These are phyloP conservation scores for Hermaeophaga mercurialis DNA, from an alignment of 2,888 invertebrate species.

Conservation along the genomic window DNA sequence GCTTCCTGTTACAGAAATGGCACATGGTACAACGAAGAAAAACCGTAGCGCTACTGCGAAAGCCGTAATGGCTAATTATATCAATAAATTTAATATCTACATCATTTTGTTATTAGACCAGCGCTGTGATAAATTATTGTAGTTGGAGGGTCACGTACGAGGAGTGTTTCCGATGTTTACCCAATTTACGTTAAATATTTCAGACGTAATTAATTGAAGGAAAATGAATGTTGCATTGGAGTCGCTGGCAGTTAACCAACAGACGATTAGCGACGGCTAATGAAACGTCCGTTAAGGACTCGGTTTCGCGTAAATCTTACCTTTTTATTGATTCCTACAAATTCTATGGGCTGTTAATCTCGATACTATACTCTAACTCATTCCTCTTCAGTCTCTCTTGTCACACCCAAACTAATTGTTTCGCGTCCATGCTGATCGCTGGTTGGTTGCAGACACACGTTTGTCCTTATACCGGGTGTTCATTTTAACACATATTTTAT, in stretches of 20 bases:
- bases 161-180: conserved; percentile 2
- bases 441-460: conserved; percentile 1
- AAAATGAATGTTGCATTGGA: conserved; percentile 35
- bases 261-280: conserved; percentile 51
- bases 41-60: no score
- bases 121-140: no score
- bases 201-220: conserved; percentile 25
- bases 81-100: no score
- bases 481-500: no score
- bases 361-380: conserved; percentile 19
- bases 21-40: no score
- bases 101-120: no score
- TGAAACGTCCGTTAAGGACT: conserved; percentile 46
- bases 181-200: conserved; percentile 25
- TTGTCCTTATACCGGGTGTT: conserved; percentile 12
- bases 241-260: conserved; percentile 46
- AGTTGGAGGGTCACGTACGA: no score
- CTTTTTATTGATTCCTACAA: conserved; percentile 36
- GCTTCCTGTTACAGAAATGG: no score
- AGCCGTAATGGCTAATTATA: no score
- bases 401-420: conserved; percentile 25
- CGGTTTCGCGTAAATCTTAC: conserved; percentile 34
- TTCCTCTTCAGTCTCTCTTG: conserved; percentile 22
- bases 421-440: conserved; percentile 11
- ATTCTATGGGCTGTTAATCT: conserved; percentile 36